phyloP scores from a whole-genome alignment of 2,888 invertebrate species.

The Dusona sp. region DNA sequence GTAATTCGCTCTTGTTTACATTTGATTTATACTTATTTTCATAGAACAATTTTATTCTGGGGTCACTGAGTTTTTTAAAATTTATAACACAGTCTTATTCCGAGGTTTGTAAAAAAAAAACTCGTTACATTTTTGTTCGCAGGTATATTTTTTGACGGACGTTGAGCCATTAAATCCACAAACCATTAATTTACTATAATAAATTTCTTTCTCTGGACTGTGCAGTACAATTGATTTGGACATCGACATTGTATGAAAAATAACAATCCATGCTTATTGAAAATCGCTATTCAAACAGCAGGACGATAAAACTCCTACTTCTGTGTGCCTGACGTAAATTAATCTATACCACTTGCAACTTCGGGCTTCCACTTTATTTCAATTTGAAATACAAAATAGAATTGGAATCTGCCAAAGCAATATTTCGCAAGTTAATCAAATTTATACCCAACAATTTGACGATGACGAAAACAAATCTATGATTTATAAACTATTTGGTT shows the following conservation, averaged over 20 bases:
- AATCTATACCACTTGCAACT: not conserved
- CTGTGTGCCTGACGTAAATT: not conserved
- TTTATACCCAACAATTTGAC: not conserved
- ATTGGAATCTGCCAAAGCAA: not conserved
- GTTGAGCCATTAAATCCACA: not conserved
- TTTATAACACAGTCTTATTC: not conserved
- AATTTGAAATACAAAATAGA: not conserved
- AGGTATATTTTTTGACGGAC: not conserved
- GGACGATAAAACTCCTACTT: not conserved
- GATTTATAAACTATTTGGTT: not conserved
- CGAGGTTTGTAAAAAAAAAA: not conserved
- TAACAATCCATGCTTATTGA: not conserved
- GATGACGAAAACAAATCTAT: not conserved
- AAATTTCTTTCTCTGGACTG: not conserved
- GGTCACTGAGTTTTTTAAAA: not conserved
- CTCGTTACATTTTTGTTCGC: not conserved
- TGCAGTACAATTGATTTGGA: not conserved
- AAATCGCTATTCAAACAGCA: not conserved
- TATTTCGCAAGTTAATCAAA: not conserved
- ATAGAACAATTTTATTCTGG: not conserved
- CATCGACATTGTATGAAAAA: not conserved
- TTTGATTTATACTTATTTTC: not conserved
- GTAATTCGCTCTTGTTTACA: too few species aligned
- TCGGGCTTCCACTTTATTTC: not conserved
- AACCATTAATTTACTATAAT: not conserved